Evolutionary conservation across 2,888 invertebrate genomes (phyloP), one percentile per base, ranked within the genome.

Genomic region (Rotaria macrura): DNA sequence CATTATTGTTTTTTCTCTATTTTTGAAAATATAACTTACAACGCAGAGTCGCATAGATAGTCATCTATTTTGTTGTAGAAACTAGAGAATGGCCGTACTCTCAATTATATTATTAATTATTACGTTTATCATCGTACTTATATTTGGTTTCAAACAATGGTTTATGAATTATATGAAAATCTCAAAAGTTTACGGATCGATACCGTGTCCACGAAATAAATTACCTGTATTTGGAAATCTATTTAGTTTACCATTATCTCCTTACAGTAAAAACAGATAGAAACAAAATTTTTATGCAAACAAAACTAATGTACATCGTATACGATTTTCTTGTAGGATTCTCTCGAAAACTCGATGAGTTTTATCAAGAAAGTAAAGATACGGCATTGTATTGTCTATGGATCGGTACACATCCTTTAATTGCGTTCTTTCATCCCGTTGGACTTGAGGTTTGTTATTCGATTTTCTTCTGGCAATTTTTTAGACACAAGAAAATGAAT

Each of bases 381-480:
- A 34, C 1, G 1, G 20, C 2, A 34, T 20, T 65, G 5, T 65
- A 34, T 34, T 65, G 34, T 14, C 20, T 65, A 65, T 79, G 79
- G 79, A 25, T 79, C 17, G 79, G 79, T 10, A 79, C 43, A 17
- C 10, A 79, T 79, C 79, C 79, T 14, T n/a, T 79, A 25, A 25
- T 79, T 43, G 79, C 79, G 5, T 79, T 79, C 43, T 79, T 79
- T 43, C 79, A 79, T 79, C 79, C 79, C 10, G 79, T 43, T 43
- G 79, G 79, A 43, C 79, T 79, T 43, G 79, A 79, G 38, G 79
- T 79, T 43, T n/a, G 43, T 43, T 25, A 23, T 40, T 52, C 6
- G 1, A 23, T 23, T 20, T 20, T 23, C 3, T 52, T 9, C 23
- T 20, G n/a, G n/a, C n/a, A n/a, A n/a, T n/a, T n/a, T n/a, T n/a